Evolutionary conservation across 2,888 invertebrate species (phyloP).

Genomic region (Ditylenchus weischeri): DNA sequence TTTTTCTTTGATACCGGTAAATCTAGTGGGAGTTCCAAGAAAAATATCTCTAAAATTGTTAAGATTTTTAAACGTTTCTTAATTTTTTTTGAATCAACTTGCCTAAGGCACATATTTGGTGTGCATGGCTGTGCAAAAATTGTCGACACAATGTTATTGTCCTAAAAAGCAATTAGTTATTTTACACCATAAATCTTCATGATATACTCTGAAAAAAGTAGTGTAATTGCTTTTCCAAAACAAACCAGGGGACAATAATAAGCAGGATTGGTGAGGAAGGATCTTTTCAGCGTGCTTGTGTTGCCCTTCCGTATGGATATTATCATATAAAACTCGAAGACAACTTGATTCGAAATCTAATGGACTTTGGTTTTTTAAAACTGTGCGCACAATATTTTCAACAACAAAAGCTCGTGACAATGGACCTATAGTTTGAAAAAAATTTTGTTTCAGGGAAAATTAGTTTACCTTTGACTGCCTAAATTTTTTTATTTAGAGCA

Average conservation of each 20-base stretch:
- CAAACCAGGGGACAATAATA: conserved; percentile 44
- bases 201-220: conserved; percentile 23
- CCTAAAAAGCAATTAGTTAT: conserved; percentile 29
- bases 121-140: conserved; percentile 49
- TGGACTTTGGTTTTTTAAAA: too few species aligned
- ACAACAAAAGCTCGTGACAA: too few species aligned
- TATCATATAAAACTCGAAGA: too few species aligned
- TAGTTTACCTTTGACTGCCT: background rate
- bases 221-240: conserved; percentile 45
- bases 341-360: too few species aligned
- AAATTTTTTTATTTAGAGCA: background rate
- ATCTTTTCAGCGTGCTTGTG: background rate
- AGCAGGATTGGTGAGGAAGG: conserved; percentile 40
- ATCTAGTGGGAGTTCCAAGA: conserved; percentile 44
- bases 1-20: conserved; percentile 46
- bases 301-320: background rate
- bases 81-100: background rate
- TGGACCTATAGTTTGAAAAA: too few species aligned
- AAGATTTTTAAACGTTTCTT: background rate
- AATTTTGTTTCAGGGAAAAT: too few species aligned
- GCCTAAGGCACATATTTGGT: conserved; percentile 40
- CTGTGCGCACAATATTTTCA: too few species aligned
- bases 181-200: too few species aligned
- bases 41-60: conserved; percentile 38
- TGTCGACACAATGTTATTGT: conserved; percentile 39